phyloP scores from a whole-genome alignment of 1,140 invertebrate genomes.

The Platyscapa corneri region DNA sequence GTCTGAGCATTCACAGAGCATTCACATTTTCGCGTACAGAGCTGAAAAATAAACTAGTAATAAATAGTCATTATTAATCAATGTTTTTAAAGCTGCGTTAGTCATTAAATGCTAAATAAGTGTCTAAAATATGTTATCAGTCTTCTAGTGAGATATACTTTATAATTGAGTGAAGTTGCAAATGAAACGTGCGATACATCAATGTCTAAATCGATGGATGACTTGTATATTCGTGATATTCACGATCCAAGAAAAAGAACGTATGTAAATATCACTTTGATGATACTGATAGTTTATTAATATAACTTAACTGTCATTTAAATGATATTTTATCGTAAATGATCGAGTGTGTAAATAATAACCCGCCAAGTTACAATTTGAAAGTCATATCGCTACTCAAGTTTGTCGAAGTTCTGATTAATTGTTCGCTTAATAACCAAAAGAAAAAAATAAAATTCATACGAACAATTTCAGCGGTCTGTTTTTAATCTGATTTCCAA shows the following conservation, averaged over 20 bases:
- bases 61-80: not conserved
- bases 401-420: not conserved
- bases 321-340: not conserved
- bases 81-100: not conserved
- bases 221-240: not conserved
- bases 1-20: too few species aligned
- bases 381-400: not conserved
- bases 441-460: not conserved
- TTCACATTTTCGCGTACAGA: too few species aligned
- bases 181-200: not conserved
- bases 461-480: not conserved
- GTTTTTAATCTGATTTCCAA: not conserved
- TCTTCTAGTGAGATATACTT: not conserved
- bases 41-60: not conserved
- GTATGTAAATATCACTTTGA: not conserved
- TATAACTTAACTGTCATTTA: not conserved
- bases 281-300: not conserved
- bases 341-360: not conserved
- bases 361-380: not conserved
- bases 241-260: not conserved
- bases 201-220: slow-evolving; percentile 5
- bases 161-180: slow-evolving; percentile 6
- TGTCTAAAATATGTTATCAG: not conserved
- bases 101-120: slow-evolving; percentile 3
- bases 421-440: not conserved